These are phyloP conservation scores for Stenchaetothrips biformis DNA, from an alignment of 2,888 invertebrate genomes.

Conservation along the genomic window DNA sequence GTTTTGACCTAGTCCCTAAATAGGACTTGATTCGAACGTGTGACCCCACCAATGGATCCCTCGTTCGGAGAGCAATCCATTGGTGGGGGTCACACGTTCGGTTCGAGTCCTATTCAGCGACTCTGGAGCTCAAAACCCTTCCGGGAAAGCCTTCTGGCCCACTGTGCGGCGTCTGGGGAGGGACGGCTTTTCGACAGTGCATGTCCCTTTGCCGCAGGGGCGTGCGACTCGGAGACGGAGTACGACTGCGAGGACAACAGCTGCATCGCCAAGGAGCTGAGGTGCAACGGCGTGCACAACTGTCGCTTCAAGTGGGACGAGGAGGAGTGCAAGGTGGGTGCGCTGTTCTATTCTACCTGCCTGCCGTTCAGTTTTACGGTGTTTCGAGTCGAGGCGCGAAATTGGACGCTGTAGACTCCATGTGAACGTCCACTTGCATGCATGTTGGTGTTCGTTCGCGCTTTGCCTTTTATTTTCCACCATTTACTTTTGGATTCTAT, in stretches of 20 bases:
- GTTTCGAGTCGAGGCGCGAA: constrained; percentile 55
- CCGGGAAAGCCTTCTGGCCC: too few relatives aligned
- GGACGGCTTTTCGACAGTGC: too few relatives aligned
- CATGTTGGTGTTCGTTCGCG: too few relatives aligned
- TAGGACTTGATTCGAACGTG: constrained; percentile 29
- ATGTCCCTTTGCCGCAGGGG: too few relatives aligned
- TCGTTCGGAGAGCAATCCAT: too few relatives aligned
- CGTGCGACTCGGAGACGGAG: constrained; percentile 48
- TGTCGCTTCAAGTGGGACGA: constrained; percentile 83
- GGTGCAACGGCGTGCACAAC: constrained; percentile 70
- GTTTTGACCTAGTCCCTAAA: not conserved
- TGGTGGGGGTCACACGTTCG: too few relatives aligned
- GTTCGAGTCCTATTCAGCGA: too few relatives aligned
- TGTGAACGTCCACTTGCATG: constrained; percentile 55
- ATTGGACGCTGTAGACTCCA: constrained; percentile 60
- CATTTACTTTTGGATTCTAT: constrained; percentile 14
- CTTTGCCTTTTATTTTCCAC: too few relatives aligned
- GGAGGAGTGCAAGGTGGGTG: constrained; percentile 52
- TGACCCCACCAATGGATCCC: not conserved
- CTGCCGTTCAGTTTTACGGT: not conserved
- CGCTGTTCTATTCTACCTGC: not conserved
- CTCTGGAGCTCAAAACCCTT: too few relatives aligned
- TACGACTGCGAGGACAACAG: constrained; percentile 84
- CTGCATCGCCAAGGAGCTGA: constrained; percentile 66
- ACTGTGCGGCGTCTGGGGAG: too few relatives aligned